phyloP scores from a whole-genome alignment of 2,888 invertebrate genomes.

The Oligia fasciuncula region DNA sequence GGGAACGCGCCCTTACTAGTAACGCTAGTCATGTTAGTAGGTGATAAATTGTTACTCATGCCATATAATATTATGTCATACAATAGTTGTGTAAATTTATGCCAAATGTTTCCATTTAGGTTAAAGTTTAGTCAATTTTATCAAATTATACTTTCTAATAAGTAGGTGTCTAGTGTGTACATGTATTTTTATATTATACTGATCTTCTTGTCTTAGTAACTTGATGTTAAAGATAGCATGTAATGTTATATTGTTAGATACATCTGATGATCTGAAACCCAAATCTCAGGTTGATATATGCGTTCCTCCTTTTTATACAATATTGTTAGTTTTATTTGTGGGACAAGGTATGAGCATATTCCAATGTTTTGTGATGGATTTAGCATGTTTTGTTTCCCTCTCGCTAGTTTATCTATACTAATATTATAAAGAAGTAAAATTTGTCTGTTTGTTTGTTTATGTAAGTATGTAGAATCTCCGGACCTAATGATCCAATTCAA shows the following conservation, averaged over 20 bases:
- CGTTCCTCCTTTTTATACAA: constrained; percentile 53
- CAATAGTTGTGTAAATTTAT: constrained; percentile 68
- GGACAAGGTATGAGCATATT: constrained; percentile 46
- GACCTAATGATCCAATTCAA: too few relatives aligned
- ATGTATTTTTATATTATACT: constrained; percentile 70
- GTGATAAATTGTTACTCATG: constrained; percentile 66
- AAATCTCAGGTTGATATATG: constrained; percentile 54
- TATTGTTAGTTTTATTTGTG: constrained; percentile 48
- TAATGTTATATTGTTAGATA: constrained; percentile 44
- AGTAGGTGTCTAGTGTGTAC: constrained; percentile 54
- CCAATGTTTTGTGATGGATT: constrained; percentile 49
- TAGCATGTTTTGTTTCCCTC: constrained; percentile 40
- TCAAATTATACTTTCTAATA: constrained; percentile 48
- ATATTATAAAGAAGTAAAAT: too few relatives aligned
- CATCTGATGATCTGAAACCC: constrained; percentile 48
- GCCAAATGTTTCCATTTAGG: constrained; percentile 71
- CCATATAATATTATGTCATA: constrained; percentile 67
- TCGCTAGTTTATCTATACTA: constrained; percentile 14
- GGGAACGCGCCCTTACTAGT: constrained; percentile 65
- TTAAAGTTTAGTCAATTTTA: constrained; percentile 61
- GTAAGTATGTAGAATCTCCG: too few relatives aligned
- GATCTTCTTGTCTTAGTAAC: constrained; percentile 52
- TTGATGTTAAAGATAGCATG: constrained; percentile 48
- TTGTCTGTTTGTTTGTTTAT: too few relatives aligned
- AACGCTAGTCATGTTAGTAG: constrained; percentile 76